Evolutionary conservation across 2,113 vertebrate genomes (phyloP).

Genomic region (Sula dactylatra): DNA sequence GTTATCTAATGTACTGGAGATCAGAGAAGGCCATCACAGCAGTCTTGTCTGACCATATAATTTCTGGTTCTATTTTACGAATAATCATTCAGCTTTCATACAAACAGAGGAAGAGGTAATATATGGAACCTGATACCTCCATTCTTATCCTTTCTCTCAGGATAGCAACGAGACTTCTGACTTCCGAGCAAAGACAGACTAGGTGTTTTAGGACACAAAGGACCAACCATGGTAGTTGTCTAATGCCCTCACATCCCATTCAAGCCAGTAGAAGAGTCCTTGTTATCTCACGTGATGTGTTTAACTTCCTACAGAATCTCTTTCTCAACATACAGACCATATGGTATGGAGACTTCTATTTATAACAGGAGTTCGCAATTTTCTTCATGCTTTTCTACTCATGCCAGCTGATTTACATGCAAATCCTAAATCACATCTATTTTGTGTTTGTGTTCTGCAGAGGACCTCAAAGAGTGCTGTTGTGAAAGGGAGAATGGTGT

Average conservation of each 20-base stretch:
- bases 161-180: neutral
- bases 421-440: neutral
- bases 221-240: neutral
- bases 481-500: neutral
- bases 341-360: neutral
- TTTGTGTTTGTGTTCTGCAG: neutral
- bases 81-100: neutral
- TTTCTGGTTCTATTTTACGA: neutral
- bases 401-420: neutral
- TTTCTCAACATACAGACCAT: neutral
- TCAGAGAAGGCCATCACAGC: neutral
- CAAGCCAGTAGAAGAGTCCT: neutral
- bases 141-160: neutral
- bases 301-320: neutral
- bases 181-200: neutral
- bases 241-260: neutral
- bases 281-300: neutral
- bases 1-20: neutral
- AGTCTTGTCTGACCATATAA: neutral
- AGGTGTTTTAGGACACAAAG: neutral
- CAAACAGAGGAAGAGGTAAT: neutral
- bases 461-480: neutral
- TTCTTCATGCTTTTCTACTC: neutral
- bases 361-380: neutral
- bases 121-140: neutral